Evolutionary conservation across 2,888 invertebrate species (phyloP), one percentile per base, ranked within the genome.

Genomic region (Chymomyza procnemis): DNA sequence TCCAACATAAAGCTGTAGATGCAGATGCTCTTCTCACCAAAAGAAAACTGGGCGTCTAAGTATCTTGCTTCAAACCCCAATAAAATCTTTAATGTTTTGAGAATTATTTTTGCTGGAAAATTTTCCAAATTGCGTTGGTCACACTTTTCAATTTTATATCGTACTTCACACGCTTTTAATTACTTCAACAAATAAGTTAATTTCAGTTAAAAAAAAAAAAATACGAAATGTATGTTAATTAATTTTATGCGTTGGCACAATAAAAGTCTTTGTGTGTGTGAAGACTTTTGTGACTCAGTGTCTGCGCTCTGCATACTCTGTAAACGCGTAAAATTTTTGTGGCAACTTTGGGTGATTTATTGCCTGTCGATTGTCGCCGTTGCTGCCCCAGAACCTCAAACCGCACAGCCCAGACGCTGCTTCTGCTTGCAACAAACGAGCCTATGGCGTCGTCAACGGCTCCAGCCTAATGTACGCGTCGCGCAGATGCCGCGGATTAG

Each of bases 351-450:
- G 80, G 85, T 88, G 88, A 88, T 88, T 88, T 88, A 88, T 88
- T 80, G 88, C 87, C 88, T 86, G 88, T 88, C 88, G 89, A 89
- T 88, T 88, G 88, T 88, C 88, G 88, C 85, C 84, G 83, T 78
- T 77, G 79, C 65, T 77, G 79, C 65, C 64, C 22, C 54, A 54
- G 18, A 18, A 26, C 6, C 26, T 8, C 26, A 26, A 26, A 26
- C 26, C 26, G 18, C 18, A 18, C 50, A 50, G 6, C 4, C 26
- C 26, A 26, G 26, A 12, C 12, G 34, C 34, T 41, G 34, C 34
- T 41, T 41, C 34, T 41, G 3, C 18, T n/a, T 50, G 18, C 18
- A n/a, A n/a, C 16, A 14, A 14, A 2, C 5, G 16, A 18, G 50
- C 50, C 50, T 50, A 16, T 50, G 50, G 50, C 50, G 47, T 16